Percentiles rank a stretch among this genome's conserved stretches.
phyloP scores from a whole-genome alignment of 2,113 vertebrate species.

The Micronycteris hirsuta region DNA sequence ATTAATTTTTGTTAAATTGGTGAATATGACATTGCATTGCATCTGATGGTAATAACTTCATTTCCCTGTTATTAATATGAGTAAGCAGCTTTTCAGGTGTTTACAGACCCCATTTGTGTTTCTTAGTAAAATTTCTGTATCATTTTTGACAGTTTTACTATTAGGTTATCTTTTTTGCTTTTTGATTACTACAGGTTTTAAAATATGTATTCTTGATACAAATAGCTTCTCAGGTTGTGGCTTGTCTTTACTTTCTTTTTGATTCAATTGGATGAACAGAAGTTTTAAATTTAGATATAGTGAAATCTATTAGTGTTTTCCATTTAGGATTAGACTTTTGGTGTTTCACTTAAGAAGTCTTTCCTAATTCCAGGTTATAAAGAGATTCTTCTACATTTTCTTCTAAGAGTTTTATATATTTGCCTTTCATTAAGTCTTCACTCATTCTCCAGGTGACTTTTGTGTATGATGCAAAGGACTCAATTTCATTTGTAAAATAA shows the following conservation, averaged over 20 bases:
- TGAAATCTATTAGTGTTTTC: not conserved
- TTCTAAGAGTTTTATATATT: not conserved
- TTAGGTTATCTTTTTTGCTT: not conserved
- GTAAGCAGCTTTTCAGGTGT: not conserved
- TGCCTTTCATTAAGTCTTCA: not conserved
- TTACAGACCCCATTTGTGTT: not conserved
- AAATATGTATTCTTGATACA: not conserved
- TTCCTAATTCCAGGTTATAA: not conserved
- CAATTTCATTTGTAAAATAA: not conserved
- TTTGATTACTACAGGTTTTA: not conserved
- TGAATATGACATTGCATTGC: not conserved
- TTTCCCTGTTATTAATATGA: not conserved
- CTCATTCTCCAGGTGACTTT: not conserved
- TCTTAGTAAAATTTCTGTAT: not conserved
- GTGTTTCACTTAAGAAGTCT: not conserved
- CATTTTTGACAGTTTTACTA: not conserved
- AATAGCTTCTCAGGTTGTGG: not conserved
- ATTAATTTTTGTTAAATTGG: not conserved
- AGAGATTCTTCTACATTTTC: not conserved
- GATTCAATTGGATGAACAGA: not conserved
- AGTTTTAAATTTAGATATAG: not conserved
- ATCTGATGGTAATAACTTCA: not conserved
- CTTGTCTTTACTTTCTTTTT: not conserved
- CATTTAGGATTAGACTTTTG: not conserved
- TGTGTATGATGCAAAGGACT: not conserved